Percentiles rank a stretch among this genome's conserved stretches.
Evolutionary conservation across 2,888 invertebrate genomes (phyloP).

Genomic region (Sarcophaga carnaria): DNA sequence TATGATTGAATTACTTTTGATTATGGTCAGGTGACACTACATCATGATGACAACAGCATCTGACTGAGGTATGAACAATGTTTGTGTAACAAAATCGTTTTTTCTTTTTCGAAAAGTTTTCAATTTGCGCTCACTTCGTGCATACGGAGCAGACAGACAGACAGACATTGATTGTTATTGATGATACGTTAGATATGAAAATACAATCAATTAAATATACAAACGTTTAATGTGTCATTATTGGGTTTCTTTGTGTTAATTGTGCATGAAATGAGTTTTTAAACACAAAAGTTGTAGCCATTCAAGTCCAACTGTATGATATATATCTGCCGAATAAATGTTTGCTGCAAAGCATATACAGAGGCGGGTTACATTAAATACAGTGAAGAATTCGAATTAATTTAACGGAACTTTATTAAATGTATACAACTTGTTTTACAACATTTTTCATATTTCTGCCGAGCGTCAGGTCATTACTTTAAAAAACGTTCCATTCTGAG

Average conservation of each 20-base stretch:
- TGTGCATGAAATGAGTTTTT: background rate
- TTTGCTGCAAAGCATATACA: no score
- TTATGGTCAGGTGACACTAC: conserved; percentile 44
- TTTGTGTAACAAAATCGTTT: background rate
- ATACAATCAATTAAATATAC: background rate
- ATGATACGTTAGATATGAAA: background rate
- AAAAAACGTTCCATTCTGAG: no score
- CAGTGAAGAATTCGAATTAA: no score
- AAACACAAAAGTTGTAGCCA: no score
- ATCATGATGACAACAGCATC: conserved; percentile 12
- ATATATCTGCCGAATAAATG: no score
- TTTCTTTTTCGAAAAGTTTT: background rate
- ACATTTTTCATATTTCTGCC: no score
- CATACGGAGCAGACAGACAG: background rate
- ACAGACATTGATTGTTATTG: background rate
- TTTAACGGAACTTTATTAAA: no score
- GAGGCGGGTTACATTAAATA: no score
- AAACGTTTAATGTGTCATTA: background rate
- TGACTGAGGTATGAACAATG: conserved; percentile 14
- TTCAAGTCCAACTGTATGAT: no score
- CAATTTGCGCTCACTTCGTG: background rate
- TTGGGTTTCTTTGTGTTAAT: background rate
- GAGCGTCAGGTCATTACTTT: no score
- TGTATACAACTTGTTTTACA: no score
- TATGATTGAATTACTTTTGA: conserved; percentile 58